These are phyloP conservation scores for Ailurus styani DNA, from an alignment of 2,113 vertebrate genomes.

Conservation along the genomic window DNA sequence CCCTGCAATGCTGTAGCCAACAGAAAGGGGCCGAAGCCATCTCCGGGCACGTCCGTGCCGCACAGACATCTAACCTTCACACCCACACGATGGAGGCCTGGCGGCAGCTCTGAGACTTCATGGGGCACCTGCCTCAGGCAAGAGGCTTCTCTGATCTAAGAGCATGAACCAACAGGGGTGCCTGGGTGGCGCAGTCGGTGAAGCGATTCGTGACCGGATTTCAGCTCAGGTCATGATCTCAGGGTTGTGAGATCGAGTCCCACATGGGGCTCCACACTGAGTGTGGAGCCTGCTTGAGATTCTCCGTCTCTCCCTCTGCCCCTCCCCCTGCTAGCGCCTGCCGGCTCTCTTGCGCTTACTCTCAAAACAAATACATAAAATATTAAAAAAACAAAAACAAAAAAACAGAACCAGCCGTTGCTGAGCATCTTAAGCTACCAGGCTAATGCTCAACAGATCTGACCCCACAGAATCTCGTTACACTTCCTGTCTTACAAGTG, in stretches of 20 bases:
- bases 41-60: no score
- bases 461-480: not conserved
- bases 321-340: not conserved
- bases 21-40: not conserved
- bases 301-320: no score
- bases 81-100: no score
- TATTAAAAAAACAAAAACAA: not conserved
- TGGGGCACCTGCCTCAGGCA: no score
- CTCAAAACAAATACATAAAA: not conserved
- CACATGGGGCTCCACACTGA: not conserved
- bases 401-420: not conserved
- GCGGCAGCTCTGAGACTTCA: no score
- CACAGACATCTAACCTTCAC: not conserved
- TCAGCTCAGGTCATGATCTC: not conserved
- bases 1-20: not conserved
- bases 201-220: not conserved
- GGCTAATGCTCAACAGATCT: accelerated
- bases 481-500: no score
- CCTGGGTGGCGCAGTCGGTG: no score
- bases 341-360: accelerated
- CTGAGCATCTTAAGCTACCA: not conserved
- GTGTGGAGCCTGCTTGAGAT: not conserved
- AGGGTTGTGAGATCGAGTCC: not conserved
- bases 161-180: not conserved
- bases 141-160: not conserved